phyloP scores from a whole-genome alignment of 2,888 invertebrate species.

The Mimumesa dahlbomi region DNA sequence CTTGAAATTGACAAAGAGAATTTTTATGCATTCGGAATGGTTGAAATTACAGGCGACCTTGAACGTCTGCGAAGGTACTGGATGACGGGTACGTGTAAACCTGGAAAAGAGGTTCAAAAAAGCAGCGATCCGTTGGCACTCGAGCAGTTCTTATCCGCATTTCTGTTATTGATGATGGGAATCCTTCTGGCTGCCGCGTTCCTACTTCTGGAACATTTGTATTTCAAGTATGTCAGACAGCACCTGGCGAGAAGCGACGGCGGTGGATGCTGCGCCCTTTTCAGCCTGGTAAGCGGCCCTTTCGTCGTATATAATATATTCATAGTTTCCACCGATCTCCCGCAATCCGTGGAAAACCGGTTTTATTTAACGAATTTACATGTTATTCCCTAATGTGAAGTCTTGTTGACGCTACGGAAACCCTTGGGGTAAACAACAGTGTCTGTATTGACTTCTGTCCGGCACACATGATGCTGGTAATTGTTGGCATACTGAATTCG shows the following conservation, averaged over 20 bases:
- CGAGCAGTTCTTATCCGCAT: constrained; percentile 98
- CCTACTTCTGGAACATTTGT: constrained; percentile 94
- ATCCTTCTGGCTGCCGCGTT: constrained; percentile 94
- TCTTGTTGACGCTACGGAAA: no score
- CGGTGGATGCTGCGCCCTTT: constrained; percentile 94
- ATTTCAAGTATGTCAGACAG: constrained; percentile 95
- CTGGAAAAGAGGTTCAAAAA: constrained; percentile 94
- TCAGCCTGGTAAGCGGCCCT: constrained; percentile 89
- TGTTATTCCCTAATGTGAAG: no score
- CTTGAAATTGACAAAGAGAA: not conserved
- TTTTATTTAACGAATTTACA: no score
- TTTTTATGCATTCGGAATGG: not conserved
- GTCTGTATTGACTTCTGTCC: no score
- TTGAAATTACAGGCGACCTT: constrained; percentile 90
- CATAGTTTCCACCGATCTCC: no score
- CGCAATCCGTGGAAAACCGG: no score
- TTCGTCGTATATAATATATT: not conserved
- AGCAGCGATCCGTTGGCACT: constrained; percentile 94
- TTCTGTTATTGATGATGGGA: constrained; percentile 96
- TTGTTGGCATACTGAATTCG: no score
- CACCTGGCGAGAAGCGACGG: constrained; percentile 93
- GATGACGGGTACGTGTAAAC: constrained; percentile 98
- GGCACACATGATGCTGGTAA: no score
- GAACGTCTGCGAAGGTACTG: constrained; percentile 97
- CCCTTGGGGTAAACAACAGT: no score